Conservation (phyloP, 2,888 invertebrate species). For the Kryphioiulus occultus region DNA sequence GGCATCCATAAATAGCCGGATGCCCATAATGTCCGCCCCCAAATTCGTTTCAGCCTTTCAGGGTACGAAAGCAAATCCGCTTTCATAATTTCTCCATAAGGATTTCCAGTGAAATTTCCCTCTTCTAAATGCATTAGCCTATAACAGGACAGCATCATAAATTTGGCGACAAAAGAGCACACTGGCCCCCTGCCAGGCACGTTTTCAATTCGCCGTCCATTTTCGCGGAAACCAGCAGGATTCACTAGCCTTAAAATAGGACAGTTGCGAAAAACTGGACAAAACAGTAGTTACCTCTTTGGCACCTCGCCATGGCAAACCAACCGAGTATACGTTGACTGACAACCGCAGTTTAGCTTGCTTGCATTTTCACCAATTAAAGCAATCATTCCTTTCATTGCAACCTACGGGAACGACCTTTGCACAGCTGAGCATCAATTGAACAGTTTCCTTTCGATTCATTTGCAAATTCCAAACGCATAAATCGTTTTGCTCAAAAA, state of each 20-base stretch:
- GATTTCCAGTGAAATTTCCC: background rate
- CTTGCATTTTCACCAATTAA: no score
- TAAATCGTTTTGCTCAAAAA: no score
- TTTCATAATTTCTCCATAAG: background rate
- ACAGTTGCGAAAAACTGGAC: background rate
- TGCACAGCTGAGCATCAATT: no score
- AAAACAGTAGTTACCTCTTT: background rate
- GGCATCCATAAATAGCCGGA: background rate
- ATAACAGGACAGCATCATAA: background rate
- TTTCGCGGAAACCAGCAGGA: background rate
- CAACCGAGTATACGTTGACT: background rate
- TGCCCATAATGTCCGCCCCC: background rate
- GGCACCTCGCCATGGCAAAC: background rate
- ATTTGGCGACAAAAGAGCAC: constrained; percentile 15
- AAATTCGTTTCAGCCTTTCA: background rate
- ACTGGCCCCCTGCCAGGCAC: constrained; percentile 13
- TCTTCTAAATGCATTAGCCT: background rate
- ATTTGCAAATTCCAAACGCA: no score
- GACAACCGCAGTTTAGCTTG: no score
- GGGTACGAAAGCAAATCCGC: background rate
- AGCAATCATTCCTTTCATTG: no score
- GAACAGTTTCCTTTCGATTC: no score
- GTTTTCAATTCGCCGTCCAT: background rate
- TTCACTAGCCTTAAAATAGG: constrained; percentile 8
- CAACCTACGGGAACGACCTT: no score